Base-by-base conservation (phyloP, 2,888 invertebrate genomes). In the Anthophora plumipes region DNA sequence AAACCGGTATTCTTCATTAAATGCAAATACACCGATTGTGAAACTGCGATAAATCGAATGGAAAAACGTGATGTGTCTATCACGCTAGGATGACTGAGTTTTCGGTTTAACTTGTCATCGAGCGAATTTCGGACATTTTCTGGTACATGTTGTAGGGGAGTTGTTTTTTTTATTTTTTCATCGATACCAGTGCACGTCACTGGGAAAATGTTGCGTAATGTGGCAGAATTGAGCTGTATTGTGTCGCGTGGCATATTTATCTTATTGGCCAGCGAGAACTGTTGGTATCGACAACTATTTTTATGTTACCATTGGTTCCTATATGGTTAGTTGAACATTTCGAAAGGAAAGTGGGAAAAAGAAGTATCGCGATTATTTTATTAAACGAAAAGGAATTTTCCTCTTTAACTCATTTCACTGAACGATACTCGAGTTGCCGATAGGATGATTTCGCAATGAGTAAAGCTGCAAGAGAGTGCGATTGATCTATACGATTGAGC, bases 11-110 rank as follows among this genome's bases (percentile, higher is more conserved):
- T 48, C 52, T 54, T 55, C 60, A 43, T 73, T 73, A 73, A 73
- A 73, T 55, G 54, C 20, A 73, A 77, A 73, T 52, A 77, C 63
- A 46, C 20, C 20, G 12, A 37, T n/a, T n/a, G n/a, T 6, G 39
- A 0, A n/a, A 14, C n/a, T 31, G 37, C 39, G 14, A 25, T 12
- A n/a, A 12, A 25, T 22, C 37, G 43, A 59, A 59, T 37, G 43
- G 52, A 66, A 37, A 46, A 64, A 52, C 64, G 31, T 20, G 43
- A 17, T 50, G 63, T 25, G 20, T n/a, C n/a, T 25, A 2, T 4
- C 7, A n/a, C 7, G 20, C 12, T 22, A 31, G 6, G 17, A 11
- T 37, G 39, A 22, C 59, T 39, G 59, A 48, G 54, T n/a, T 20
- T 9, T 0, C 22, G 25, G 9, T 60, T 63, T 43, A 20, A 50